Percentiles rank a stretch among this genome's conserved stretches.
phyloP scores from a whole-genome alignment of 2,113 vertebrate species.

The Corythoichthys intestinalis region DNA sequence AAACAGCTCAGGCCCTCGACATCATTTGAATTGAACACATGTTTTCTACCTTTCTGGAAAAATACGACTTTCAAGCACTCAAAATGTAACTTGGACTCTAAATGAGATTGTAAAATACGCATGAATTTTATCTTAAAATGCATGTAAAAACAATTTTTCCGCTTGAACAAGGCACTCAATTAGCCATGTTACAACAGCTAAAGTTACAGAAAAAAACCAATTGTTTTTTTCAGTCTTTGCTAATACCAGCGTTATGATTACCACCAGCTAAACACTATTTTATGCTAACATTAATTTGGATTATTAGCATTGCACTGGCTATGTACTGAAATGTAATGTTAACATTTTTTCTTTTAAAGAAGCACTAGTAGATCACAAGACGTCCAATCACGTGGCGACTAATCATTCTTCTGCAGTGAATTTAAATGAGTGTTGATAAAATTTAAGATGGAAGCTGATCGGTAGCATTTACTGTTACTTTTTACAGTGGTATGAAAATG shows the following conservation, averaged over 20 bases:
- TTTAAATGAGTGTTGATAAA: no score
- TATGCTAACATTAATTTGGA: slow-evolving; percentile 6
- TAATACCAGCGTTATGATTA: slow-evolving; percentile 22
- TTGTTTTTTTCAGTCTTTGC: slow-evolving; percentile 15
- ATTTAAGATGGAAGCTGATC: background rate
- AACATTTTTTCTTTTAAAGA: no score
- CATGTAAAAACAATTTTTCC: slow-evolving; percentile 28
- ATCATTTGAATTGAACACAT: slow-evolving; percentile 4
- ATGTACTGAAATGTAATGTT: no score
- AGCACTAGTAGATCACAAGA: no score
- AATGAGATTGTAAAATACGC: slow-evolving; percentile 16
- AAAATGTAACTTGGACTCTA: slow-evolving; percentile 5
- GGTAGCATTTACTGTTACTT: background rate
- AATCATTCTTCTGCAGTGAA: no score
- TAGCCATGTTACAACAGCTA: slow-evolving; percentile 31
- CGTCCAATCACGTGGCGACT: no score
- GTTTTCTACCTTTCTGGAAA: slow-evolving; percentile 1
- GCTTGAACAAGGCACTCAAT: slow-evolving; percentile 68
- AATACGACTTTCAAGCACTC: slow-evolving; percentile 11
- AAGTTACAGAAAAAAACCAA: background rate
- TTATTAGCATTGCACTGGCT: background rate
- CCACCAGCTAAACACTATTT: slow-evolving; percentile 9
- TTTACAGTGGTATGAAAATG: background rate
- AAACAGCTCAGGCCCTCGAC: slow-evolving; percentile 19
- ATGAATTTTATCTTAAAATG: slow-evolving; percentile 3